Evolutionary conservation across 2,888 invertebrate genomes (phyloP).

Genomic region (Biston stratarius): DNA sequence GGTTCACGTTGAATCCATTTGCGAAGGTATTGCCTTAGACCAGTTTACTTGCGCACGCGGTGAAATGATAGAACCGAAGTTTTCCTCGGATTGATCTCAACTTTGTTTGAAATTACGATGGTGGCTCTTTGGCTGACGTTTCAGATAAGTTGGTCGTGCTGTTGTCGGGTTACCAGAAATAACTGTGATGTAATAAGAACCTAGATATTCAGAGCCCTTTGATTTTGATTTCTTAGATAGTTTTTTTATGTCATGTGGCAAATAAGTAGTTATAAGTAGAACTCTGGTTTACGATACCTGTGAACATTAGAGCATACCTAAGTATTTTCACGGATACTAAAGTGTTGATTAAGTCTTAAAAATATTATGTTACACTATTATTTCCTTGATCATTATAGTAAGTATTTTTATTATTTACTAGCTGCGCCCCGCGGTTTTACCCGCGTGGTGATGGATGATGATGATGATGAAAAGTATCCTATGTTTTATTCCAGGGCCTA

Average conservation of each 20-base stretch:
- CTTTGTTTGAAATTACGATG: neutral
- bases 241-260: neutral
- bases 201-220: neutral
- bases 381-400: too few relatives aligned
- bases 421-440: too few relatives aligned
- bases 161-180: slow-evolving; percentile 7
- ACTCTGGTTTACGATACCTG: too few relatives aligned
- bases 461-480: too few relatives aligned
- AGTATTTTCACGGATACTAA: too few relatives aligned
- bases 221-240: neutral
- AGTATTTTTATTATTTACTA: too few relatives aligned
- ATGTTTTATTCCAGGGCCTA: too few relatives aligned
- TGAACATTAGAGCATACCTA: too few relatives aligned
- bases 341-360: too few relatives aligned
- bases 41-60: neutral
- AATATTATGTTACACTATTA: too few relatives aligned
- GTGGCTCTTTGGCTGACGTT: neutral
- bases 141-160: neutral
- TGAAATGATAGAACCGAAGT: neutral
- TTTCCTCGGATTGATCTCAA: neutral
- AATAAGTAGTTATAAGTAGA: too few relatives aligned
- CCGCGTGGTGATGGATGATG: too few relatives aligned
- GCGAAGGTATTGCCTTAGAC: slow-evolving; percentile 13
- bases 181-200: slow-evolving; percentile 6
- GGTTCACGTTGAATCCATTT: slow-evolving; percentile 26